Evolutionary conservation across 2,113 vertebrate genomes (phyloP).

Genomic region (Eonycteris spelaea): DNA sequence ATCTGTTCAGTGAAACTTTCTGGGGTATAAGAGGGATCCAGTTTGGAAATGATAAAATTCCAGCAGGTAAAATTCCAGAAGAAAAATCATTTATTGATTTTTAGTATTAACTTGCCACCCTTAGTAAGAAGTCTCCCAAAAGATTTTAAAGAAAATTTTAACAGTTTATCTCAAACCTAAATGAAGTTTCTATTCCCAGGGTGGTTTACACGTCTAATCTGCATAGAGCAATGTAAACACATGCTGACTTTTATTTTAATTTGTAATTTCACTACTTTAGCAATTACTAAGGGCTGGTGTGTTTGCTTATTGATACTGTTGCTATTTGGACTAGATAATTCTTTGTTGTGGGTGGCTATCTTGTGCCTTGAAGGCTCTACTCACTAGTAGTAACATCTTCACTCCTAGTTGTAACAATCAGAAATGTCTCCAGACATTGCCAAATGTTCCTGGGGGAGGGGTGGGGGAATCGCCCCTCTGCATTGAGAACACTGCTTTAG

Average conservation of each 20-base stretch:
- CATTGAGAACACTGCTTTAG: background rate
- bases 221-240: background rate
- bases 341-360: background rate
- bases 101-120: background rate
- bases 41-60: background rate
- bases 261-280: background rate
- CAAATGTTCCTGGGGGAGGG: background rate
- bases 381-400: background rate
- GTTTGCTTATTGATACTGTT: background rate
- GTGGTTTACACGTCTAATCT: background rate
- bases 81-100: background rate
- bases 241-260: background rate
- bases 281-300: background rate
- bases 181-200: background rate
- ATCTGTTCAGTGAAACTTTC: rapidly evolving
- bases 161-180: background rate
- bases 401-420: background rate
- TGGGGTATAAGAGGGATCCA: background rate
- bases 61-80: background rate
- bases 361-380: background rate
- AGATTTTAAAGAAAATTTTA: background rate
- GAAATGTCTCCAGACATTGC: background rate
- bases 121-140: background rate
- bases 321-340: background rate
- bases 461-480: too few relatives aligned